phyloP scores from a whole-genome alignment of 2,797 vertebrate genomes.

The Lophura swinhoii region DNA sequence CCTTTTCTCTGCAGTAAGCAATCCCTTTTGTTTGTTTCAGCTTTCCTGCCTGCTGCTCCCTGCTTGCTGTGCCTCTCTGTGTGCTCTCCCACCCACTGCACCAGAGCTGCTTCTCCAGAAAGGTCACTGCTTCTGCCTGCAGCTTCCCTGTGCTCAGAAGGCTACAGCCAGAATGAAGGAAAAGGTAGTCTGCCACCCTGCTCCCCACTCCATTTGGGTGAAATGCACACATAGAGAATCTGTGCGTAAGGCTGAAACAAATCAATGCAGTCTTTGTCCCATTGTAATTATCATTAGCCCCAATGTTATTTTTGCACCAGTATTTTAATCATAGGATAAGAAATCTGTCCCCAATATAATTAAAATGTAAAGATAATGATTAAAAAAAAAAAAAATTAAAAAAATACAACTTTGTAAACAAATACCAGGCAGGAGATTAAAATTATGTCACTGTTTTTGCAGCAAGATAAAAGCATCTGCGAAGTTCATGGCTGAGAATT shows the following conservation, averaged over 20 bases:
- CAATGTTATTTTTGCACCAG: neutral
- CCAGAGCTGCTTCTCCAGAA: neutral
- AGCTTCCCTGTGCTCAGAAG: neutral
- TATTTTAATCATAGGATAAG: neutral
- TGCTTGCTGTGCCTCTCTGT: neutral
- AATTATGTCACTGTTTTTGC: neutral
- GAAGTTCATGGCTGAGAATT: neutral
- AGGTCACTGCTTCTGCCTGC: neutral
- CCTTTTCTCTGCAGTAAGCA: neutral
- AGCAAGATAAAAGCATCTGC: neutral
- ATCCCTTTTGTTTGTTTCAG: neutral
- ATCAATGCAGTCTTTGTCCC: neutral
- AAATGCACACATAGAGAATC: rapidly evolving
- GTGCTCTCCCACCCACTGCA: neutral
- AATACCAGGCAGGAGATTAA: neutral
- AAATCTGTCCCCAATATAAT: neutral
- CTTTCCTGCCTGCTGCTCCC: neutral
- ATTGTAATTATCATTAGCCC: neutral
- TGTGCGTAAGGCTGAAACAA: neutral
- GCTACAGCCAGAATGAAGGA: neutral
- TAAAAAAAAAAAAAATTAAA: neutral
- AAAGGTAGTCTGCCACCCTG: neutral
- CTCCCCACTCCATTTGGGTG: neutral
- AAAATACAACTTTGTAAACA: neutral
- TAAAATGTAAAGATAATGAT: neutral